These are phyloP conservation scores for Poecilia velifera DNA, from an alignment of 2,797 vertebrate genomes.

Conservation along the genomic window DNA sequence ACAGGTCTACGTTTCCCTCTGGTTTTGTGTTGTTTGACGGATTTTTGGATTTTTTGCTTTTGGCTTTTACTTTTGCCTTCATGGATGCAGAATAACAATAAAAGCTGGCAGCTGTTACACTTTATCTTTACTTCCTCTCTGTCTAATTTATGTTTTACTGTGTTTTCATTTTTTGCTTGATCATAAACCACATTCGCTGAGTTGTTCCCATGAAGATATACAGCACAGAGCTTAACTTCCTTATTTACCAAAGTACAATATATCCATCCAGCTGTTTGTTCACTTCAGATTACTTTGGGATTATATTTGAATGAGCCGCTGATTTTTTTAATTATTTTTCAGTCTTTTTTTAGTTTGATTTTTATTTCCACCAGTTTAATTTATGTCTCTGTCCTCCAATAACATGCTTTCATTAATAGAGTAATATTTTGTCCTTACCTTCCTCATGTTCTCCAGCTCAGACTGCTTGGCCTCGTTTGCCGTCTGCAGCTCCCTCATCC, in stretches of 20 bases:
- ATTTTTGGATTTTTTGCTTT: not conserved
- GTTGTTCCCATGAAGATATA: not conserved
- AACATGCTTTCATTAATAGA: not conserved
- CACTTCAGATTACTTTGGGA: constrained; percentile 1
- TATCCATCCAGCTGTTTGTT: not conserved
- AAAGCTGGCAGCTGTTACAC: not conserved
- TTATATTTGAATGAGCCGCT: not conserved
- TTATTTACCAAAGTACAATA: not conserved
- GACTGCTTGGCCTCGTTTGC: constrained; percentile 93
- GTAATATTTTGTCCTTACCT: constrained; percentile 76
- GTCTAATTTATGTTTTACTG: not conserved
- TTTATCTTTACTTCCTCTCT: not conserved
- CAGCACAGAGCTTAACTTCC: constrained; percentile 4
- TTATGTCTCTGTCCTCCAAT: not conserved
- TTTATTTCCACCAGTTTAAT: not conserved
- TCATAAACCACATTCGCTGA: not conserved
- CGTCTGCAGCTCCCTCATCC: constrained; percentile 91
- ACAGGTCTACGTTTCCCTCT: not conserved
- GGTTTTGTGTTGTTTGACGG: not conserved
- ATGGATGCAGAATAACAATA: not conserved
- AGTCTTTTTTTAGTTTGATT: not conserved
- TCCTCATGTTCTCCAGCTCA: constrained; percentile 92
- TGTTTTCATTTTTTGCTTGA: not conserved
- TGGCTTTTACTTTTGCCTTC: not conserved
- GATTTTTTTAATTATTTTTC: not conserved